Evolutionary conservation across 2,888 invertebrate genomes (phyloP).

Genomic region (Drosophila birchii): DNA sequence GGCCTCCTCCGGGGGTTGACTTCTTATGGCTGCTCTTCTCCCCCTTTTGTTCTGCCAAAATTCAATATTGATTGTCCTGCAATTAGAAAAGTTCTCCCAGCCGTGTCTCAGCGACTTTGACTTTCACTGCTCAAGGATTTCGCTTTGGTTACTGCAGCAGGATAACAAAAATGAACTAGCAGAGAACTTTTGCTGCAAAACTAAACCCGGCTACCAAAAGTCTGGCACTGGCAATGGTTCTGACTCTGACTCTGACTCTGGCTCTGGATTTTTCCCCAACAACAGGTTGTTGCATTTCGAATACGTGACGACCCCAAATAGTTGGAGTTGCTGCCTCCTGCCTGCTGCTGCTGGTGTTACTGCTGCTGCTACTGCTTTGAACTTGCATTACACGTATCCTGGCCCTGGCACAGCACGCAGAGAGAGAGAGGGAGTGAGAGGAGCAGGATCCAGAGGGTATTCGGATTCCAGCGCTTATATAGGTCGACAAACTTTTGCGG

Average conservation of each 20-base stretch:
- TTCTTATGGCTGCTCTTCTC: conserved; percentile 11
- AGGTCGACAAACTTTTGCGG: conserved; percentile 80
- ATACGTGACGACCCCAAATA: conserved; percentile 75
- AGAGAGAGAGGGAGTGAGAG: not conserved
- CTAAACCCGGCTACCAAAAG: conserved; percentile 35
- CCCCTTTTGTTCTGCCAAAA: conserved; percentile 10
- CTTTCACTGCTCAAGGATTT: conserved; percentile 59
- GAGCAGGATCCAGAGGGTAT: conserved; percentile 33
- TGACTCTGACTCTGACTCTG: conserved; percentile 41
- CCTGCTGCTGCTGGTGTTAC: conserved; percentile 41
- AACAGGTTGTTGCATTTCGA: conserved; percentile 77
- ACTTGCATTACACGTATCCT: conserved; percentile 79
- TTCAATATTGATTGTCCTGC: conserved; percentile 67
- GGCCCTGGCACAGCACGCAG: conserved; percentile 1
- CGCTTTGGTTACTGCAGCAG: conserved; percentile 36
- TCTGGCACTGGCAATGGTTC: conserved; percentile 22
- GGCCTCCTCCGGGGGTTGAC: conserved; percentile 19
- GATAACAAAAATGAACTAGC: conserved; percentile 17
- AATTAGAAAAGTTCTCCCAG: conserved; percentile 67
- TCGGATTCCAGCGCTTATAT: conserved; percentile 65
- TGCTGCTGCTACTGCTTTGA: conserved; percentile 65
- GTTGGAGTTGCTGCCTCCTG: conserved; percentile 54
- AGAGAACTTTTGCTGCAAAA: conserved; percentile 11
- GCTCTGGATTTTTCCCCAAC: conserved; percentile 59
- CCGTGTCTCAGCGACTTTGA: conserved; percentile 42